Evolutionary conservation across 2,113 vertebrate genomes (phyloP).

Genomic region (Oceanodroma tethys): DNA sequence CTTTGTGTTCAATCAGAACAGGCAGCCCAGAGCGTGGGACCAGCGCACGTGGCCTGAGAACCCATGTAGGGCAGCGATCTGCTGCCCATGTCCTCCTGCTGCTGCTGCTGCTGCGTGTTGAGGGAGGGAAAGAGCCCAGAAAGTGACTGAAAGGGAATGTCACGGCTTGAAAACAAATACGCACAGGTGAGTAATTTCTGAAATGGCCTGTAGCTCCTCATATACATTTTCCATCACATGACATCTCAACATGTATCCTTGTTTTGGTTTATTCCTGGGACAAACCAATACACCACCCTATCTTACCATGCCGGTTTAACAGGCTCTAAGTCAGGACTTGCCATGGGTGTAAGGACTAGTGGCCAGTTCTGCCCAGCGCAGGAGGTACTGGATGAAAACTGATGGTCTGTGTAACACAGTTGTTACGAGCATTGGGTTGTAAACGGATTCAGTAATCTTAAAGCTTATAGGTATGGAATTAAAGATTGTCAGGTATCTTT

Average conservation of each 20-base stretch:
- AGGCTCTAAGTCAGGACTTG: not conserved
- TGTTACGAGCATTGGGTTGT: not conserved
- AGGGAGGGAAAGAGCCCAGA: not conserved
- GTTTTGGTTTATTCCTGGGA: not conserved
- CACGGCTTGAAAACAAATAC: not conserved
- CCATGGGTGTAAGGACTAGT: not conserved
- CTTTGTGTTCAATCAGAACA: not conserved
- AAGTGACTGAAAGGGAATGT: not conserved
- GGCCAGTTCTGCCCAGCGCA: not conserved
- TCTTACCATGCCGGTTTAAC: not conserved
- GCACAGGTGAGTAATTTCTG: not conserved
- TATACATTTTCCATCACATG: not conserved
- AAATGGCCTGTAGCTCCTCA: not conserved
- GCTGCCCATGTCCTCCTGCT: not conserved
- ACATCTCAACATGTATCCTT: not conserved
- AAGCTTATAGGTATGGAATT: not conserved
- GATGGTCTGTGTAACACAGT: not conserved
- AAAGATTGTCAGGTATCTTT: not conserved
- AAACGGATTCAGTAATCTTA: not conserved
- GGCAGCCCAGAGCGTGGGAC: not conserved
- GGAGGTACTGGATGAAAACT: not conserved
- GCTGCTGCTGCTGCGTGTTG: not conserved
- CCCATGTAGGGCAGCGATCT: accelerated
- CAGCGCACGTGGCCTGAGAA: accelerated
- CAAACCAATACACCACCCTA: not conserved